Conservation (phyloP, 2,888 invertebrate genomes). For the Notocelia uddmanniana region DNA sequence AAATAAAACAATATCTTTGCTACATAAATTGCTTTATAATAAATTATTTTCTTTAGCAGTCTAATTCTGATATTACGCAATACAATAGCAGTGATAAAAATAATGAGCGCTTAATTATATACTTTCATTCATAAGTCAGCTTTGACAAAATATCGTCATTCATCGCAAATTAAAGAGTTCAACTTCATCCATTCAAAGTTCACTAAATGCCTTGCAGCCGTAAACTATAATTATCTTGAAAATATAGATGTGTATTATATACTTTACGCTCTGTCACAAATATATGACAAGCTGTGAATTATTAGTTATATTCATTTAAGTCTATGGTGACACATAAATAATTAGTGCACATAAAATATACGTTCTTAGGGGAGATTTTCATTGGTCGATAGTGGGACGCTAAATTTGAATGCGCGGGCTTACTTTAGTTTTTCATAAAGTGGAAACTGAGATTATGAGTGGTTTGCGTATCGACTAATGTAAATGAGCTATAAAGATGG, state of each 20-base stretch:
- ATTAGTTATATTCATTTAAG: background rate
- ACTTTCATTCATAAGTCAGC: constrained; percentile 43
- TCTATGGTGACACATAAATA: too few relatives aligned
- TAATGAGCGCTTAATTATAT: constrained; percentile 25
- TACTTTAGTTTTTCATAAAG: background rate
- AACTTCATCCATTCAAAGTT: too few relatives aligned
- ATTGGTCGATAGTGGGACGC: background rate
- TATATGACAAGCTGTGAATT: background rate
- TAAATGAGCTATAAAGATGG: constrained; percentile 3
- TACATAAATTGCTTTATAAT: constrained; percentile 67
- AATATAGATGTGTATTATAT: background rate
- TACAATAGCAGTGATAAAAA: constrained; percentile 32
- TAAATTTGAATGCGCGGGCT: too few relatives aligned
- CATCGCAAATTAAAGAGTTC: background rate
- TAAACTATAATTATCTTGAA: background rate
- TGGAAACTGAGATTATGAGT: background rate
- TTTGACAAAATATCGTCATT: background rate
- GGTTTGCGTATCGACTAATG: background rate
- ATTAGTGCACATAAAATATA: background rate
- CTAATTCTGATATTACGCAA: constrained; percentile 52
- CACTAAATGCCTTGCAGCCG: background rate
- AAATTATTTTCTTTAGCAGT: constrained; percentile 72
- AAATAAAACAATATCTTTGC: constrained; percentile 50
- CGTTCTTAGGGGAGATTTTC: background rate
- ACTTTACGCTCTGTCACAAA: background rate